Evolutionary conservation across 2,888 invertebrate genomes (phyloP).

Genomic region (Ariolimax columbianus): DNA sequence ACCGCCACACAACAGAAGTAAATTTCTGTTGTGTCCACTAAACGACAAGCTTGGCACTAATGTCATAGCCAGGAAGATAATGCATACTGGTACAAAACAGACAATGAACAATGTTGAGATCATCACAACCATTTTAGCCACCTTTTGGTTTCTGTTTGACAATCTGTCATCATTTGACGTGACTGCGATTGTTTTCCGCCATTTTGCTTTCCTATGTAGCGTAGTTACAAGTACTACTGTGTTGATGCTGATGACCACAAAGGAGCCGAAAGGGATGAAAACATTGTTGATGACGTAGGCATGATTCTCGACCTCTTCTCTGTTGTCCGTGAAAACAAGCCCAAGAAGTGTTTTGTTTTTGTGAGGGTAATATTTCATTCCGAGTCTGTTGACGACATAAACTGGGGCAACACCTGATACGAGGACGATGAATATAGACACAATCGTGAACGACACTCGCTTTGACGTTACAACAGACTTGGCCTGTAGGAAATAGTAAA

Average conservation of each 20-base stretch:
- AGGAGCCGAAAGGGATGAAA: neutral
- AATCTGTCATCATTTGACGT: neutral
- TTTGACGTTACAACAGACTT: neutral
- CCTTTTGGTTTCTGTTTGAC: neutral
- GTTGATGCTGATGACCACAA: neutral
- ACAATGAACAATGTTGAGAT: neutral
- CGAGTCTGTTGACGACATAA: neutral
- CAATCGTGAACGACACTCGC: neutral
- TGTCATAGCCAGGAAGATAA: slow-evolving; percentile 11
- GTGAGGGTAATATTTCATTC: neutral
- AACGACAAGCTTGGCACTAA: neutral
- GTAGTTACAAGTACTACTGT: neutral
- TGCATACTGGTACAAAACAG: slow-evolving; percentile 21
- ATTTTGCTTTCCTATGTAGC: neutral
- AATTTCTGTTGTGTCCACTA: neutral
- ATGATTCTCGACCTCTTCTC: neutral
- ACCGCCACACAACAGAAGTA: neutral
- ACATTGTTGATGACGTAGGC: neutral
- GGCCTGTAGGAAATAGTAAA: neutral
- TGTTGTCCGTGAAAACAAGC: neutral
- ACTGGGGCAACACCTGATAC: neutral
- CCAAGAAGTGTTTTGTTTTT: neutral
- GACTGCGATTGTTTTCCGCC: neutral
- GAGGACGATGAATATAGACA: neutral
- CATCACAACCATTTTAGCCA: slow-evolving; percentile 11